phyloP scores from a whole-genome alignment of 2,888 invertebrate species.

The Acleris cristana region DNA sequence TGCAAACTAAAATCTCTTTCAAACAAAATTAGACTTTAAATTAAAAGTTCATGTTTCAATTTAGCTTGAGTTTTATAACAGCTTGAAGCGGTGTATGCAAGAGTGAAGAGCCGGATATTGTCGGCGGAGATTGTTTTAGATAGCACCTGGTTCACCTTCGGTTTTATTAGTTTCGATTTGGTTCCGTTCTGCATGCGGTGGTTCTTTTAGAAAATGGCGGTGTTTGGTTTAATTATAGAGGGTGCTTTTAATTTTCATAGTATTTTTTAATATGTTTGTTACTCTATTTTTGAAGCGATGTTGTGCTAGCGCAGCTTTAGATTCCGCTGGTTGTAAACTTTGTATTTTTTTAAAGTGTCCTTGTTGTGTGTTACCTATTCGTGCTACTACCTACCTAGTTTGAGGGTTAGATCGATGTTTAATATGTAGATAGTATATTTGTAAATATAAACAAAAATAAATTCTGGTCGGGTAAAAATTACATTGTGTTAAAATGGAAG shows the following conservation, averaged over 20 bases:
- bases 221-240: neutral
- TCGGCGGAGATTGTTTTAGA: conserved; percentile 69
- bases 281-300: too few species aligned
- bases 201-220: conserved; percentile 24
- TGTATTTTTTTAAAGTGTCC: too few species aligned
- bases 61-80: conserved; percentile 14
- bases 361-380: too few species aligned
- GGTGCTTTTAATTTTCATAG: too few species aligned
- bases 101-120: conserved; percentile 62
- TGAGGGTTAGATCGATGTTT: too few species aligned
- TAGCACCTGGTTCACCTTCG: conserved; percentile 48
- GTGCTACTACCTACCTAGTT: too few species aligned
- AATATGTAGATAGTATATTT: too few species aligned
- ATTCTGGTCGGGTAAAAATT: too few species aligned
- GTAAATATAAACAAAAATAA: too few species aligned
- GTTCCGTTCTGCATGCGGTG: conserved; percentile 32
- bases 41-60: conserved; percentile 5
- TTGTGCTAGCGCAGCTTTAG: too few species aligned
- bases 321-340: too few species aligned
- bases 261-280: neutral
- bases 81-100: conserved; percentile 43
- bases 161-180: conserved; percentile 30
- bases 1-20: neutral
- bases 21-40: conserved; percentile 6
- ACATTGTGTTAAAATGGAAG: too few species aligned